phyloP scores from a whole-genome alignment of 2,113 vertebrate genomes.

The Pelodiscus sinensis region DNA sequence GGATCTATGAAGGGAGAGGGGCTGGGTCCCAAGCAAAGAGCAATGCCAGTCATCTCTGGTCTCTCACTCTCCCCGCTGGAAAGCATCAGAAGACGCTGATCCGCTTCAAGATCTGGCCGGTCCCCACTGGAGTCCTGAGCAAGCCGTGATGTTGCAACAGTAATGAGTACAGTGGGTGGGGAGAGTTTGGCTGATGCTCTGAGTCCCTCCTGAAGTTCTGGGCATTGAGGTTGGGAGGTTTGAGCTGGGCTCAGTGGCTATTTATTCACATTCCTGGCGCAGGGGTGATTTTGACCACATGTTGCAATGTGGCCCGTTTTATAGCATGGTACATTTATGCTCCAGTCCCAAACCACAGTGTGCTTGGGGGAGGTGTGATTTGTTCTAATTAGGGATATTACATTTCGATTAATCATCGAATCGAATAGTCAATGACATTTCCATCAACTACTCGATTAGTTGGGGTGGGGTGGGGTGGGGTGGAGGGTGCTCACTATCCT shows the following conservation, averaged over 20 bases:
- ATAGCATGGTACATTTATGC: accelerated
- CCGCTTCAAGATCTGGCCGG: no score
- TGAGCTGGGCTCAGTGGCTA: not conserved
- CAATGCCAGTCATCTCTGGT: not conserved
- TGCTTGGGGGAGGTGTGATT: not conserved
- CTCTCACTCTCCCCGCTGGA: not conserved
- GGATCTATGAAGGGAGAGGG: not conserved
- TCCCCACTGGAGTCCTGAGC: not conserved
- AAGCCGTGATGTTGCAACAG: not conserved
- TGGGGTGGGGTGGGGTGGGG: no score
- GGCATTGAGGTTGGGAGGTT: not conserved
- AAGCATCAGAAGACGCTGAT: not conserved
- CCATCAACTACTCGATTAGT: no score
- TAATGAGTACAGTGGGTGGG: not conserved
- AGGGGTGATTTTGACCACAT: not conserved
- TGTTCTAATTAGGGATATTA: not conserved
- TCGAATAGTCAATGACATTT: no score
- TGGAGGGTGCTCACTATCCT: no score
- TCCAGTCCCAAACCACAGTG: not conserved
- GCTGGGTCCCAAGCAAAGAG: not conserved
- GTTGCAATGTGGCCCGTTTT: not conserved
- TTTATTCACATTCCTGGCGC: not conserved
- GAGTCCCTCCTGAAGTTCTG: not conserved
- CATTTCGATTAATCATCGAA: no score
- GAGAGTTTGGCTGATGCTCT: not conserved